These are phyloP conservation scores for Sphaeramia orbicularis DNA, from an alignment of 2,797 vertebrate species.

Conservation along the genomic window DNA sequence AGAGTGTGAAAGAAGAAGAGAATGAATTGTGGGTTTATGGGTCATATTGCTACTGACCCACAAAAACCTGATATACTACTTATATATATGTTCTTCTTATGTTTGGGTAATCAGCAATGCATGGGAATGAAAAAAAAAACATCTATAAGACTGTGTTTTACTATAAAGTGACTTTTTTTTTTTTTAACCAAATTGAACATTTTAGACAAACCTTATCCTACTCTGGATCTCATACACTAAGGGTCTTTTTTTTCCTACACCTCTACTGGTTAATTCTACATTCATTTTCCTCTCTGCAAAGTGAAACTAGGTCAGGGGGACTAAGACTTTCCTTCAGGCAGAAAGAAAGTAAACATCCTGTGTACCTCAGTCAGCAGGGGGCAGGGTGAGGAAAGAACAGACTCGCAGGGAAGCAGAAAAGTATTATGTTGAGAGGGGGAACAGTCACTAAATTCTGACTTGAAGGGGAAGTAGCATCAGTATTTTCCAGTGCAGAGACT, in stretches of 20 bases:
- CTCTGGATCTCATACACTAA: constrained; percentile 50
- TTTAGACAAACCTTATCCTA: constrained; percentile 22
- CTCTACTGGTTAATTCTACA: constrained; percentile 61
- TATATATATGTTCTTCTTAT: not conserved
- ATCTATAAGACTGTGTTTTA: constrained; percentile 7
- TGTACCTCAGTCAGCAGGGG: constrained; percentile 71
- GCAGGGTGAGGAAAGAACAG: constrained; percentile 56
- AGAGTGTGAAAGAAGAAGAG: not conserved
- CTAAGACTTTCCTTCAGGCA: constrained; percentile 70
- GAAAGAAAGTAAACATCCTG: constrained; percentile 76
- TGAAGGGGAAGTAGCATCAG: constrained; percentile 5
- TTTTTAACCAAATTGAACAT: constrained; percentile 14
- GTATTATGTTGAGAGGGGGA: constrained; percentile 16
- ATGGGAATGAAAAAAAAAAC: constrained; percentile 3
- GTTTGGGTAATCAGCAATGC: constrained; percentile 2
- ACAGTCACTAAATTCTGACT: constrained; percentile 9
- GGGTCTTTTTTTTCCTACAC: constrained; percentile 63
- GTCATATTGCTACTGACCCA: constrained; percentile 1
- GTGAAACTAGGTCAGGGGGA: constrained; percentile 82
- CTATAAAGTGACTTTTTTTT: not conserved
- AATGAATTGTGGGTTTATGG: not conserved
- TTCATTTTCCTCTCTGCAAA: constrained; percentile 59
- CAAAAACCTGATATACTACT: not conserved
- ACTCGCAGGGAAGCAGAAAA: constrained; percentile 39
- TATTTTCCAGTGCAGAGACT: constrained; percentile 2